These are phyloP conservation scores for Apostichopus californicus DNA, from an alignment of 35 echinoderm and acorn worm genomes.

Conservation along the genomic window DNA sequence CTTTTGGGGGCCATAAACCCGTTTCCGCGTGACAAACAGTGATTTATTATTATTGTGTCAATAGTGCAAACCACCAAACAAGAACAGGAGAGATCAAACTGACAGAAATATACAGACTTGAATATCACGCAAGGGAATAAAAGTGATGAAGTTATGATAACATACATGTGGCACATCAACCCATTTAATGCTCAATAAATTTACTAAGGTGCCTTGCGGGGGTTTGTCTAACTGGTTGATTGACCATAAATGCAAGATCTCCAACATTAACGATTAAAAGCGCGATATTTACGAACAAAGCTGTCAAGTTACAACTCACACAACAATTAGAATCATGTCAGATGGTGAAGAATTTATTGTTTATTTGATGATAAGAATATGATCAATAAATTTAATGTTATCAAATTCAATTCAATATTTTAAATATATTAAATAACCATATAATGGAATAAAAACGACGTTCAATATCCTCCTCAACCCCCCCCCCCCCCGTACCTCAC, in stretches of 20 bases:
- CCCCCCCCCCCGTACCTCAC: too few relatives aligned
- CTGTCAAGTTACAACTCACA: neutral
- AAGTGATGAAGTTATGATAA: neutral
- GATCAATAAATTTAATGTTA: neutral
- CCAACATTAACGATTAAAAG: too few relatives aligned
- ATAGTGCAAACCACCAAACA: neutral
- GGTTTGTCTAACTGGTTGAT: neutral
- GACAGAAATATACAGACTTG: neutral
- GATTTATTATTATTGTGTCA: neutral
- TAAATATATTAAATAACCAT: too few relatives aligned
- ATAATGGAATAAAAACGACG: too few relatives aligned
- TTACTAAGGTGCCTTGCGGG: neutral
- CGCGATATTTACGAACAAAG: neutral
- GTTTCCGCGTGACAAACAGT: neutral
- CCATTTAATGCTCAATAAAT: neutral
- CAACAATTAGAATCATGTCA: neutral
- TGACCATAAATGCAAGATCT: neutral
- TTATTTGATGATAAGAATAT: neutral
- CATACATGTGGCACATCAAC: neutral
- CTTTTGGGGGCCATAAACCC: neutral
- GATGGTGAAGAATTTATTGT: neutral
- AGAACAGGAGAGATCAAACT: neutral
- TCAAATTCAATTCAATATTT: too few relatives aligned
- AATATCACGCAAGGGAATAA: neutral
- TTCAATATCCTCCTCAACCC: too few relatives aligned